Evolutionary conservation across 2,888 invertebrate species (phyloP).

Genomic region (Periphyllus acericola): DNA sequence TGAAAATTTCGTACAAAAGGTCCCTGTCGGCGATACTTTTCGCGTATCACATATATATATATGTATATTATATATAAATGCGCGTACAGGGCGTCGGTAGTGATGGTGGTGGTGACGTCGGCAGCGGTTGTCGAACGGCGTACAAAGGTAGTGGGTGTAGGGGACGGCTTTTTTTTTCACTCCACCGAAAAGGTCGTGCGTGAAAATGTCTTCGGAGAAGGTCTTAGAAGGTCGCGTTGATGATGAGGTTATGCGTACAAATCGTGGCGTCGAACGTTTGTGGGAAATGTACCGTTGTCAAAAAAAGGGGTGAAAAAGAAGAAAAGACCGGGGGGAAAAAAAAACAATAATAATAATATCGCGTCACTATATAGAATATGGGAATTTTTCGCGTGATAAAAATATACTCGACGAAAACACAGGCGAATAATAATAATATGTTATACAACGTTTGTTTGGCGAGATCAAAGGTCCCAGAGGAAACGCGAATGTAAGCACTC

Average conservation of each 20-base stretch:
- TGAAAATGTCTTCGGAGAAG: conserved; percentile 38
- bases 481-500: too few relatives aligned
- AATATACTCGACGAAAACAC: background rate
- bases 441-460: too few relatives aligned
- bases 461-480: too few relatives aligned
- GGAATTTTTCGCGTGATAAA: background rate
- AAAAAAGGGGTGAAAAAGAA: too few relatives aligned
- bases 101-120: background rate
- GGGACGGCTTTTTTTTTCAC: background rate
- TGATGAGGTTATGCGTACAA: background rate
- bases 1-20: conserved; percentile 33
- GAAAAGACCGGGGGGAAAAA: too few relatives aligned
- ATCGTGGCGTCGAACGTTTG: background rate
- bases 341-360: background rate
- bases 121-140: background rate
- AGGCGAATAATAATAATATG: background rate
- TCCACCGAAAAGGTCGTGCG: conserved; percentile 27
- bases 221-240: conserved; percentile 40
- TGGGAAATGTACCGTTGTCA: background rate
- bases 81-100: background rate
- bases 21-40: conserved; percentile 11
- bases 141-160: background rate
- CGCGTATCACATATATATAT: background rate
- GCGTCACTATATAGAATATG: background rate
- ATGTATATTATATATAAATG: background rate